Conservation (phyloP, 2,797 vertebrate genomes). For the Rousettus madagascariensis region DNA sequence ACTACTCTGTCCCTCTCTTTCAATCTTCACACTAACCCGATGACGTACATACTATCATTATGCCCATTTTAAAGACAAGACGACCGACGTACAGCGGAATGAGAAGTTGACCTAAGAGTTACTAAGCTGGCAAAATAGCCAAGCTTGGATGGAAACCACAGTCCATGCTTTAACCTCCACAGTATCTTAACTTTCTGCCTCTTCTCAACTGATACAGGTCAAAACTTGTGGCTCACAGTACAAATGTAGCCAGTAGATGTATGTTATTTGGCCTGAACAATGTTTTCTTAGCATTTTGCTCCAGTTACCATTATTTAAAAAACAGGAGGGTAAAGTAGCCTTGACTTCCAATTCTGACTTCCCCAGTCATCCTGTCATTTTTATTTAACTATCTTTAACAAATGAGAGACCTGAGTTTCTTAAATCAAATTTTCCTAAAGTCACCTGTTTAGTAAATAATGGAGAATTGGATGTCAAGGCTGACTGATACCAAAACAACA, state of each 20-base stretch:
- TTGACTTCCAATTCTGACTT: slow-evolving; percentile 40
- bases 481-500: background rate
- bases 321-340: background rate
- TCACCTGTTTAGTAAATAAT: background rate
- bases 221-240: background rate
- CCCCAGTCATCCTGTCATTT: background rate
- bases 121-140: slow-evolving; percentile 3
- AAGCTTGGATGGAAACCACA: background rate
- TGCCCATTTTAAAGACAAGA: background rate
- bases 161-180: background rate
- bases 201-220: slow-evolving; percentile 24
- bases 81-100: background rate
- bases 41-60: background rate
- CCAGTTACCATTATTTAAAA: slow-evolving; percentile 41
- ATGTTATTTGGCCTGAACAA: slow-evolving; percentile 7
- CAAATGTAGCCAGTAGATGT: background rate
- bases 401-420: background rate
- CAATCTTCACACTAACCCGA: slow-evolving; percentile 1
- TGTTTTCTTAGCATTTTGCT: slow-evolving; percentile 53
- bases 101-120: background rate
- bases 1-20: background rate
- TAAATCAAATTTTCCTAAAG: slow-evolving; percentile 1
- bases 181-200: background rate
- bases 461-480: background rate
- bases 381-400: background rate